Base-by-base conservation (phyloP, 2,888 invertebrate genomes). In the Salpingus planirostris region DNA sequence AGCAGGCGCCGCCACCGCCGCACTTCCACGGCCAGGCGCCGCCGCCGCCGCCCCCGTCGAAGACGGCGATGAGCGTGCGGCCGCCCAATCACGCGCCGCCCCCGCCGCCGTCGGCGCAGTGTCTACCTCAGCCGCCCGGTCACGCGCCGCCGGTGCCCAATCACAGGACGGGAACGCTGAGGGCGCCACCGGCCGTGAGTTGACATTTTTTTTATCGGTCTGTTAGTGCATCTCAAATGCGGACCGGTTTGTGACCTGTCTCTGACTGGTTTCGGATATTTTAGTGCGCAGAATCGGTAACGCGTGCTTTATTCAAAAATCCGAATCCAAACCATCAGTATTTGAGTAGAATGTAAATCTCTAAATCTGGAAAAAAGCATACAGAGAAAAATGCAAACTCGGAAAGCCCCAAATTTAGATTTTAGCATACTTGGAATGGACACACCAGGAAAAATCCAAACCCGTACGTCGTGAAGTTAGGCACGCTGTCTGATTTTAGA, bases 1-100 rank as follows among this genome's bases (percentile, higher is more conserved):
- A 65, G 52, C 65, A 68, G 18, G 47, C 52, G n/a, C 56, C 64
- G 7, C 65, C 67, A 27, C 52, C 59, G 11, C 63, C 64, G 13
- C 60, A 33, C 3, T 28, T 27, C 7, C 54, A 65, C 52, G 64
- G 67, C 67, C 21, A 69, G 55, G 39, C 69, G 53, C 40, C 66
- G 54, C 39, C 66, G 55, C 76, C 79, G 7, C 42, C 41, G 3
- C 52, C 45, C 26, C 43, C 57, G 13, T 38, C 48, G n/a, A 35
- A 48, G 39, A 41, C 42, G 18, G 32, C 44, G 8, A 18, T 18
- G 37, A 40, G 39, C 33, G 59, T 62, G 29, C 59, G 58, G 44
- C 60, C 59, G n/a, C 62, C 61, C 3, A 60, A 50, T 42, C 60
- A 61, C 33, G 59, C 61, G 3, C 60, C 61, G 2, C 62, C 63